Evolutionary conservation across 2,888 invertebrate genomes (phyloP), one percentile per base, ranked within the genome.

Genomic region (Nymphalis c-album): DNA sequence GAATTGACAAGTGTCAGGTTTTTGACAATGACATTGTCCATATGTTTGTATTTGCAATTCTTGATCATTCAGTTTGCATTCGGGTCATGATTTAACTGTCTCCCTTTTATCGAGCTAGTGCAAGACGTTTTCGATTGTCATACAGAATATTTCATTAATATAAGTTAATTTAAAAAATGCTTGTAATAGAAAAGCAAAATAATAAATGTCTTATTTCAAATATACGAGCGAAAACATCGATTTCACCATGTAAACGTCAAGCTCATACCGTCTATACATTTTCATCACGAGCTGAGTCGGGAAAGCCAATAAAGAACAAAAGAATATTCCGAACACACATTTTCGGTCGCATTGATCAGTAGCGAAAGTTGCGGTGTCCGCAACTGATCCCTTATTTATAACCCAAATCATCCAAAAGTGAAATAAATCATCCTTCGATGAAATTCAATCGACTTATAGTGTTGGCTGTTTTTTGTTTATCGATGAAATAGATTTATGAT

Each of bases 381-480:
- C 77, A 68, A 71, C 75, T 71, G 75, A 78, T 81, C 80, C 80
- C 77, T 77, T 85, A 84, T 87, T 85, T 85, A 85, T 83, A 80
- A 76, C 78, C 77, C 83, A 86, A 85, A 88, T 86, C 87, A 87
- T 83, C 79, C 78, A 81, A 78, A 80, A 82, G 77, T 77, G 82
- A 85, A 86, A 63, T 70, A 68, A 65, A 70, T 70, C 68, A 68
- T 64, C 66, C 60, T 48, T 40, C 55, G 22, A 40, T 50, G 65
- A 60, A 65, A 87, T 87, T 87, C 84, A 86, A 88, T 88, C 84
- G 82, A 78, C 76, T 62, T 18, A 77, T 75, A 80, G 79, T 76
- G 76, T 77, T 77, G 79, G 78, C 17, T 35, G 10, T 35, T 18
- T 40, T 57, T 40, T 40, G n/a, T 57, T 40, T 40, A 57, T 57